phyloP scores from a whole-genome alignment of 2,888 invertebrate species.

The Lomographa bimaculata region DNA sequence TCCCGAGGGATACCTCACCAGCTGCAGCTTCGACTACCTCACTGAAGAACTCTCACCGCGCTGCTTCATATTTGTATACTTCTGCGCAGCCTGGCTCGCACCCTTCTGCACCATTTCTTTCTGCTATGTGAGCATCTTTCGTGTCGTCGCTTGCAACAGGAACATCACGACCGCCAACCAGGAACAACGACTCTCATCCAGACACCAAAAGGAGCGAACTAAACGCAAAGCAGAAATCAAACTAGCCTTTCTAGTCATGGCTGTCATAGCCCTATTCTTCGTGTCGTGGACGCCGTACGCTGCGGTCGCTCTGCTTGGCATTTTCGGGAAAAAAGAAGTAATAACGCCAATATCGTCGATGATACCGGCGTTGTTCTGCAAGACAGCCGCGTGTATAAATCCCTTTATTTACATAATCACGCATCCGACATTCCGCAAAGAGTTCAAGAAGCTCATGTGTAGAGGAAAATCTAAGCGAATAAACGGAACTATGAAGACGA shows the following conservation, averaged over 20 bases:
- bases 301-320: constrained; percentile 88
- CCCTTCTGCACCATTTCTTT: constrained; percentile 88
- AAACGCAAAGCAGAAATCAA: constrained; percentile 89
- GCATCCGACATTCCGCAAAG: constrained; percentile 89
- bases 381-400: constrained; percentile 91
- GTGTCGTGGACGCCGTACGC: constrained; percentile 93
- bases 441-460: constrained; percentile 75
- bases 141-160: constrained; percentile 83
- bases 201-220: constrained; percentile 84
- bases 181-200: constrained; percentile 76
- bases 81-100: constrained; percentile 89
- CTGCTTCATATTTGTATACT: constrained; percentile 89
- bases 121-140: constrained; percentile 89
- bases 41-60: constrained; percentile 84
- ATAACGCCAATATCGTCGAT: constrained; percentile 88
- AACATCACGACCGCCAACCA: constrained; percentile 69
- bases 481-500: constrained; percentile 65
- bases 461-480: constrained; percentile 66
- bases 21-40: constrained; percentile 94
- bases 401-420: constrained; percentile 91
- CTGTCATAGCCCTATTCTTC: constrained; percentile 89
- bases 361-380: constrained; percentile 91
- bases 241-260: constrained; percentile 87
- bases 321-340: constrained; percentile 85
- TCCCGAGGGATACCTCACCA: constrained; percentile 92